Percentiles rank a stretch among this genome's conserved stretches.
These are phyloP conservation scores for Brotula barbata DNA, from an alignment of 2,797 vertebrate genomes.

Conservation along the genomic window DNA sequence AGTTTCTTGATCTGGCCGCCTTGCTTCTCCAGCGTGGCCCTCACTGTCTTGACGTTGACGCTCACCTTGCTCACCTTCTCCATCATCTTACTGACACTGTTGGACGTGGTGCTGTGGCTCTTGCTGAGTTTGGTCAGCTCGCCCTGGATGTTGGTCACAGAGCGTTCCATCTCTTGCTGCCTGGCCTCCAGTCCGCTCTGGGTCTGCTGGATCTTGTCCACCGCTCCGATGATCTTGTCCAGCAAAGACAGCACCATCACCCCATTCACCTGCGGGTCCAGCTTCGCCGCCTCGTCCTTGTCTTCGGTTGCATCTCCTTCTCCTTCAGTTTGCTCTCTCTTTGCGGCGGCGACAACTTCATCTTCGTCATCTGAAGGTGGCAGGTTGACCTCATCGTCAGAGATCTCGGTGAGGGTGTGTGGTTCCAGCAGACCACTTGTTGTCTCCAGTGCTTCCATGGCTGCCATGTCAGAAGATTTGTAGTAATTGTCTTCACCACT, in stretches of 20 bases:
- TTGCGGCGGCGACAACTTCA: constrained; percentile 54
- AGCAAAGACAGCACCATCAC: constrained; percentile 93
- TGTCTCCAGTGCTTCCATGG: constrained; percentile 84
- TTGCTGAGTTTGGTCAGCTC: constrained; percentile 92
- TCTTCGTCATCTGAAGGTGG: constrained; percentile 79
- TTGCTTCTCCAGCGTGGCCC: constrained; percentile 95
- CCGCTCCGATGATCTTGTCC: constrained; percentile 97
- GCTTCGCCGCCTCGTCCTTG: constrained; percentile 73
- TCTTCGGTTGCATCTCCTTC: constrained; percentile 62
- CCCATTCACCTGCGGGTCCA: constrained; percentile 87
- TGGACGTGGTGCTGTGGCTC: constrained; percentile 93
- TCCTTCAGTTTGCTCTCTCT: constrained; percentile 80
- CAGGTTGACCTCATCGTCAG: constrained; percentile 79
- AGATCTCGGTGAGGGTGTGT: constrained; percentile 78
- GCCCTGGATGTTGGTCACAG: constrained; percentile 91
- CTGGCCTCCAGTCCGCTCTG: constrained; percentile 90
- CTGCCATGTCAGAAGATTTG: constrained; percentile 55
- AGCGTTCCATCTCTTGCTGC: constrained; percentile 95
- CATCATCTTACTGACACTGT: constrained; percentile 95
- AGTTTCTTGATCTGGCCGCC: constrained; percentile 95
- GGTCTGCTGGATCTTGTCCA: constrained; percentile 98
- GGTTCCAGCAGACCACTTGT: constrained; percentile 74
- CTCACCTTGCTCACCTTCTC: constrained; percentile 97
- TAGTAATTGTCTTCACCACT: constrained; percentile 27
- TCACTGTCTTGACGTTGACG: constrained; percentile 95